A percentile compares a stretch with the other conserved stretches of the same genome.
Conservation (phyloP, 2,888 invertebrate genomes). For the Pammene aurita region DNA sequence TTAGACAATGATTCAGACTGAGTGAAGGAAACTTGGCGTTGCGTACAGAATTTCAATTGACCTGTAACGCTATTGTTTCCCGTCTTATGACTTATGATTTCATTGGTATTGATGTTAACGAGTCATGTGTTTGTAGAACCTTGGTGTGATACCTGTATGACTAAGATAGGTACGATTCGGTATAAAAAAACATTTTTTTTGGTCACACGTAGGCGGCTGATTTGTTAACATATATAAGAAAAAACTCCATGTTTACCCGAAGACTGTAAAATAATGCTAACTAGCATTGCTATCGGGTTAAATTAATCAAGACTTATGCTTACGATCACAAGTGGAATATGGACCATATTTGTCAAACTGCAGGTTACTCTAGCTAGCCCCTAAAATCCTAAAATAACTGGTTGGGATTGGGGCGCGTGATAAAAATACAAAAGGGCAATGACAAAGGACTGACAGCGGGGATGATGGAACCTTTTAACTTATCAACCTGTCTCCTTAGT, state of each 20-base stretch:
- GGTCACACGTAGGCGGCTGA: slow-evolving; percentile 7
- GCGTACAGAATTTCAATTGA: slow-evolving; percentile 23
- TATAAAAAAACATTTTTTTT: neutral
- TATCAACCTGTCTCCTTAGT: slow-evolving; percentile 45
- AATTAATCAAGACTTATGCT: too few species aligned
- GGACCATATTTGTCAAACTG: neutral
- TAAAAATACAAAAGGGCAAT: slow-evolving; percentile 55
- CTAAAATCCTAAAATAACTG: slow-evolving; percentile 32
- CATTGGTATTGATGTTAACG: slow-evolving; percentile 23
- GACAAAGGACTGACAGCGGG: slow-evolving; percentile 49
- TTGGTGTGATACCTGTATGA: slow-evolving; percentile 4
- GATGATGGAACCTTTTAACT: slow-evolving; percentile 45
- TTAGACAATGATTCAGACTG: slow-evolving; percentile 24
- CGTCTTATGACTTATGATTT: slow-evolving; percentile 18
- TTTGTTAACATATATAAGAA: neutral
- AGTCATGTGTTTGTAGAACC: slow-evolving; percentile 27
- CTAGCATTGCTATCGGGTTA: too few species aligned
- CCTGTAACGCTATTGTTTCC: slow-evolving; percentile 18
- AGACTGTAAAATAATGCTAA: neutral
- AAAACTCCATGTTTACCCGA: neutral
- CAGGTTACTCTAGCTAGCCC: neutral
- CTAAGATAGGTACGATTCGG: slow-evolving; percentile 1
- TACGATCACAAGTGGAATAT: neutral
- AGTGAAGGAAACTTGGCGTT: slow-evolving; percentile 19
- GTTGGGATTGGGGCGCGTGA: slow-evolving; percentile 47